Evolutionary conservation across 2,113 vertebrate species (phyloP).

Genomic region (Nothobranchius furzeri): DNA sequence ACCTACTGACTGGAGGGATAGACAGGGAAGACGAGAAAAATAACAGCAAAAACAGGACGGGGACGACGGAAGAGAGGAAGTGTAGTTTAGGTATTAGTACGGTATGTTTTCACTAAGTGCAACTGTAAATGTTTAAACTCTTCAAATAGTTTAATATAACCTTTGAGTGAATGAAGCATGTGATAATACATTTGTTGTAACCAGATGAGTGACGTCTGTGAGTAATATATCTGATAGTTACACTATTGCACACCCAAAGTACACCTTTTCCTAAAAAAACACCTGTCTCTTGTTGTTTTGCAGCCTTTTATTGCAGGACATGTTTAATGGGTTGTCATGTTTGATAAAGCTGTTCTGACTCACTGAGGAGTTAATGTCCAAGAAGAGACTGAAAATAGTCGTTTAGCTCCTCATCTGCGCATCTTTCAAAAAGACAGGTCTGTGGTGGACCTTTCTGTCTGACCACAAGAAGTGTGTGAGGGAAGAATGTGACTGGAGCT

Average conservation of each 20-base stretch:
- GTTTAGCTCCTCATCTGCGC: conserved; percentile 49
- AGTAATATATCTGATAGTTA: too few species aligned
- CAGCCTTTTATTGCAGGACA: conserved; percentile 4
- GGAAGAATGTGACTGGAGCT: conserved; percentile 27
- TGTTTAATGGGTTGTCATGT: conserved; percentile 4
- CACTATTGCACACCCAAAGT: not conserved
- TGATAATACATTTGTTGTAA: not conserved
- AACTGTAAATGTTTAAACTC: too few species aligned
- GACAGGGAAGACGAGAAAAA: conserved; percentile 58
- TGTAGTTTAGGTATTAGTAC: too few species aligned
- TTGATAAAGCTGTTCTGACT: conserved; percentile 40
- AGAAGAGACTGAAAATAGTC: conserved; percentile 46
- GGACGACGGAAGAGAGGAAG: too few species aligned
- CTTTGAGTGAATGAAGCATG: conserved; percentile 19
- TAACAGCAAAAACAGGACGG: conserved; percentile 38
- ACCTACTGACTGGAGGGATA: conserved; percentile 49
- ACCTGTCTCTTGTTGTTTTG: not conserved
- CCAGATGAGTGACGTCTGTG: too few species aligned
- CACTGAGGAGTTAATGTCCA: conserved; percentile 43
- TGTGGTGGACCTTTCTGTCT: conserved; percentile 62
- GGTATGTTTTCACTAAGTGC: too few species aligned
- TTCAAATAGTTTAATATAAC: conserved; percentile 19
- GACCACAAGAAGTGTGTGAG: conserved; percentile 31
- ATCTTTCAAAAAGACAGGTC: conserved; percentile 69
- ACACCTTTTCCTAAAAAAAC: too few species aligned